Percentiles rank a stretch among this genome's conserved stretches.
Conservation (phyloP, 2,888 invertebrate species). For the Leucophenga montana region DNA sequence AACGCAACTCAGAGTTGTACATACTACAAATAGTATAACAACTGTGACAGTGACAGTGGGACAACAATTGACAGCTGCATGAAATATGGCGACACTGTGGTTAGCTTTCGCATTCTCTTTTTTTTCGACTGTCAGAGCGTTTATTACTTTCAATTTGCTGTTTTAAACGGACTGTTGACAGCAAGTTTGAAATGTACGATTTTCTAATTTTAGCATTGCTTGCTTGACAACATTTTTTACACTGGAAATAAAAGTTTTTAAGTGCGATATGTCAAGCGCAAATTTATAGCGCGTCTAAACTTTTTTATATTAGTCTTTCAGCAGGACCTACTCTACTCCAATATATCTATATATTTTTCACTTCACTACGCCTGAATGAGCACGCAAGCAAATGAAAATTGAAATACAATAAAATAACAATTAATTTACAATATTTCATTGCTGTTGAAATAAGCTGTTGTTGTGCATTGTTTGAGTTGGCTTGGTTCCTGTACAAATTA, state of each 20-base stretch:
- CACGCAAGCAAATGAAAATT: neutral
- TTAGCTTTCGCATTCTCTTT: neutral
- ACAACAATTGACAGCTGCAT: too few species aligned
- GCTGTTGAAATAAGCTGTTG: constrained; percentile 18
- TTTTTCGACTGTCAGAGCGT: neutral
- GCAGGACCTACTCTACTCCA: too few species aligned
- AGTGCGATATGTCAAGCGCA: constrained; percentile 16
- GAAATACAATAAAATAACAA: constrained; percentile 23
- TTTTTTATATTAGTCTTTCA: constrained; percentile 8
- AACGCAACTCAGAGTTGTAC: too few species aligned
- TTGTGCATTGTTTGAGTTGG: neutral
- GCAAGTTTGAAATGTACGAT: neutral
- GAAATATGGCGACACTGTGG: too few species aligned
- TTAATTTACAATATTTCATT: constrained; percentile 26
- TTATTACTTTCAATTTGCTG: neutral
- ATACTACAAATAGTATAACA: too few species aligned
- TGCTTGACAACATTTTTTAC: neutral
- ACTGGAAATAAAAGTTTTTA: too few species aligned
- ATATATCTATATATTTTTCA: neutral
- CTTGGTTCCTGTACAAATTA: neutral
- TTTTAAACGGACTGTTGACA: neutral
- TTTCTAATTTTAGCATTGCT: neutral
- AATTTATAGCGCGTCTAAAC: constrained; percentile 11
- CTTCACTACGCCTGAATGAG: neutral
- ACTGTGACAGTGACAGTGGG: too few species aligned